Base-by-base conservation (phyloP, 2,797 vertebrate species). In the Limosa lapponica region DNA sequence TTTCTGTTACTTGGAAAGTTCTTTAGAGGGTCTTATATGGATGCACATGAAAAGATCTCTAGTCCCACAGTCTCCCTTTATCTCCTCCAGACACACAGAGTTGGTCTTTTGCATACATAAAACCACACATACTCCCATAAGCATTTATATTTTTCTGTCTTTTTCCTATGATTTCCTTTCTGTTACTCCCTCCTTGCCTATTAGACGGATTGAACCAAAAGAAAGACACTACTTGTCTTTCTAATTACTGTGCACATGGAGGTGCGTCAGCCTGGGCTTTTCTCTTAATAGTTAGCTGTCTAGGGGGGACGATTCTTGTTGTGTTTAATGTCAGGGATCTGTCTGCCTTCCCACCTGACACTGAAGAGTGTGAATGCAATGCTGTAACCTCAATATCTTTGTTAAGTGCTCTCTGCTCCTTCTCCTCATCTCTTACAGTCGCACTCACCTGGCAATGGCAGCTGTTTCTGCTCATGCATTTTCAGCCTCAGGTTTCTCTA, bases 241-340 rank as follows among this genome's bases (percentile, higher is more conserved):
- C 94, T 93, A 96, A 98, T 96, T 96, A 19, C 89, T 91, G 94
- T n/a, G 84, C 59, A 46, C 55, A 16, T 20, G 39, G 39, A 94
- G n/a, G 18, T 43, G 23, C 8, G 4, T 93, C 82, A 62, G 44
- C 59, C 78, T 80, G 32, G 86, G 72, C 57, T 96, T 55, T 96
- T 90, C 77, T 93, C 82, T 91, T 83, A 54, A 44, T 93, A 88
- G 73, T 55, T 87, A 96, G 86, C 82, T 90, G 94, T 71, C 36
- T 3, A 11, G 44, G 19, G 44, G 20, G 16, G 15, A 3, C 13
- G 54, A 46, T 27, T 39, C 36, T 48, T 13, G 22, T 25, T n/a
- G 41, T 24, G 32, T 15, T 66, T 46, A 3, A 8, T 24, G 59
- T 55, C 93, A 61, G 94, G 70, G 78, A 74, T 69, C 86, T 88